These are phyloP conservation scores for Epinotia ramella DNA, from an alignment of 2,888 invertebrate genomes.

Conservation along the genomic window DNA sequence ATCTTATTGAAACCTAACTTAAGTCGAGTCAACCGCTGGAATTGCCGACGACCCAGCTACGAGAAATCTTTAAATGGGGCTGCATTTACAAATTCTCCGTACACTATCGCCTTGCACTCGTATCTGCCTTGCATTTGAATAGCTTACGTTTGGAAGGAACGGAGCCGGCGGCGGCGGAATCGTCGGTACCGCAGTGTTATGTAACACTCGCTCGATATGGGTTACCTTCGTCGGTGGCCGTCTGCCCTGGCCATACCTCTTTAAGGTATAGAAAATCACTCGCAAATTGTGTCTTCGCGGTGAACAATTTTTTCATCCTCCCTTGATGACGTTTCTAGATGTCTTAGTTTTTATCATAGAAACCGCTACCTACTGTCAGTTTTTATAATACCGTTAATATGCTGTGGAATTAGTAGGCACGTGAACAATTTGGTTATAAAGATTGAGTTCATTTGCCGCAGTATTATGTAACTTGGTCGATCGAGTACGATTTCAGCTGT, in stretches of 20 bases:
- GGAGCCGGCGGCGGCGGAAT: constrained; percentile 58
- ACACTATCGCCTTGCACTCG: constrained; percentile 10
- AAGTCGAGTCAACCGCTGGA: not conserved
- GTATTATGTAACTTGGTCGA: constrained; percentile 64
- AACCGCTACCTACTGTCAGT: not conserved
- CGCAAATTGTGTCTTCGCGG: constrained; percentile 57
- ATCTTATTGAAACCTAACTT: not conserved
- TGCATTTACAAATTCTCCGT: constrained; percentile 10
- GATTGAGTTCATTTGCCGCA: constrained; percentile 61
- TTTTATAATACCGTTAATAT: constrained; percentile 3
- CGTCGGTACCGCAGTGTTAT: constrained; percentile 79
- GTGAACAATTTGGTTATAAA: constrained; percentile 48
- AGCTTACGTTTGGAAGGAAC: constrained; percentile 58
- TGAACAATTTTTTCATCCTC: constrained; percentile 28
- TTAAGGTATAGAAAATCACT: constrained; percentile 56
- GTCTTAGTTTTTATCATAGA: not conserved
- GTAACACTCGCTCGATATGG: constrained; percentile 77
- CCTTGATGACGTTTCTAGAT: constrained; percentile 3
- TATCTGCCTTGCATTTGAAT: constrained; percentile 49
- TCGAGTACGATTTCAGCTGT: constrained; percentile 43
- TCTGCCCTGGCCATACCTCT: constrained; percentile 59
- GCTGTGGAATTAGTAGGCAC: constrained; percentile 31
- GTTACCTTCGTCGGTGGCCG: constrained; percentile 60
- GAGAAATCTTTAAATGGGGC: constrained; percentile 4
- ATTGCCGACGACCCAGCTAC: not conserved